Conservation (phyloP, 1,140 invertebrate species). For the Drosophila bifasciata region DNA sequence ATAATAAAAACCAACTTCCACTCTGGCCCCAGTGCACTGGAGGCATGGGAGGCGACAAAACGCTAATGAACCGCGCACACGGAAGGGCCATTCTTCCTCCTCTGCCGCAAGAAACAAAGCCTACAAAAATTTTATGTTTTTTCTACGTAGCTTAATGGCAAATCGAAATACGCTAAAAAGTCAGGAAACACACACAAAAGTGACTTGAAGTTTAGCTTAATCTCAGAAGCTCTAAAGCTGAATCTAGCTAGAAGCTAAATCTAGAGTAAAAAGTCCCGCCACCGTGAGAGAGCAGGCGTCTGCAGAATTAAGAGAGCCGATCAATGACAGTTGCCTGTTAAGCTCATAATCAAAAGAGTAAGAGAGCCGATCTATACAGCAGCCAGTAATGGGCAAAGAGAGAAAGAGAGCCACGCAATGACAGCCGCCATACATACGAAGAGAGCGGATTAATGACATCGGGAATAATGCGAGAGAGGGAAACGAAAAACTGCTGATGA, state of each 20-base stretch:
- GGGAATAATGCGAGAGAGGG: too few species aligned
- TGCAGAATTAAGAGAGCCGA: too few species aligned
- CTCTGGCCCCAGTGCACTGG: constrained; percentile 19
- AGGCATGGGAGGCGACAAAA: constrained; percentile 63
- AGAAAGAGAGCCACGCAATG: too few species aligned
- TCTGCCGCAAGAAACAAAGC: constrained; percentile 32
- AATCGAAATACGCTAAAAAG: constrained; percentile 55
- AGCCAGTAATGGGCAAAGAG: too few species aligned
- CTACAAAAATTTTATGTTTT: constrained; percentile 44
- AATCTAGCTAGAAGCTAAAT: too few species aligned
- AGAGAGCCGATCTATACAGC: not conserved
- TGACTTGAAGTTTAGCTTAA: not conserved
- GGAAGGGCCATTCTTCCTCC: constrained; percentile 34
- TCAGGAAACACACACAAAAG: constrained; percentile 15
- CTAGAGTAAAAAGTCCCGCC: too few species aligned
- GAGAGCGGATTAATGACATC: too few species aligned
- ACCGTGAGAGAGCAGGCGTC: too few species aligned
- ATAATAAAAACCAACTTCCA: constrained; percentile 16
- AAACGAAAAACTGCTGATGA: too few species aligned
- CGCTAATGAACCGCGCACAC: constrained; percentile 73
- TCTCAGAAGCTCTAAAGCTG: too few species aligned
- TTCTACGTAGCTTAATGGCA: constrained; percentile 46
- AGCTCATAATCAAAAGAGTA: too few species aligned
- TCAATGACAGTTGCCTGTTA: not conserved
- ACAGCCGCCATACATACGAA: too few species aligned